These are phyloP conservation scores for Zophobas atratus DNA, from an alignment of 1,140 invertebrate species.

Conservation along the genomic window DNA sequence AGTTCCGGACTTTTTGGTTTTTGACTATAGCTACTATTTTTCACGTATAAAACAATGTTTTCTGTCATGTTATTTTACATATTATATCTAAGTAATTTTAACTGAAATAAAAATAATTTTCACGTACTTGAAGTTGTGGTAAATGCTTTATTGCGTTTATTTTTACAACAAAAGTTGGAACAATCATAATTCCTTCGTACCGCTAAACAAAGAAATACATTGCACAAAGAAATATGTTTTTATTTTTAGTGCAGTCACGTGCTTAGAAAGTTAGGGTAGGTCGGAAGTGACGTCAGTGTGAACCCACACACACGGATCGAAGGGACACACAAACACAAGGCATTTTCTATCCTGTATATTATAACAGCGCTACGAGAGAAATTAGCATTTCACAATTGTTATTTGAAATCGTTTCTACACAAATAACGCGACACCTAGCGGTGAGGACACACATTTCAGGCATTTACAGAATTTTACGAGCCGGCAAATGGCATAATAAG, in stretches of 20 bases:
- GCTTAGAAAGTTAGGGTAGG: conserved; percentile 54
- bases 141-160: too few species aligned
- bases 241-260: conserved; percentile 58
- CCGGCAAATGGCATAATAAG: conserved; percentile 34
- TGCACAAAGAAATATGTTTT: conserved; percentile 35
- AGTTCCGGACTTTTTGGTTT: conserved; percentile 37
- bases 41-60: conserved; percentile 1
- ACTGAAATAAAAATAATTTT: too few species aligned
- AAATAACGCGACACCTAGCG: conserved; percentile 12
- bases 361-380: conserved; percentile 12
- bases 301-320: background rate
- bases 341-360: background rate
- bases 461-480: conserved; percentile 38
- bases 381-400: conserved; percentile 43
- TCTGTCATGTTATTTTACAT: too few species aligned
- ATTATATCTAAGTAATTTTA: too few species aligned
- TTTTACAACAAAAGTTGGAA: conserved; percentile 6
- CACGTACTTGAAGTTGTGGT: too few species aligned
- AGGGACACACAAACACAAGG: conserved; percentile 25
- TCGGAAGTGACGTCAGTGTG: conserved; percentile 57
- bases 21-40: background rate
- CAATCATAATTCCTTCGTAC: conserved; percentile 31
- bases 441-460: conserved; percentile 35
- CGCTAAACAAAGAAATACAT: conserved; percentile 15
- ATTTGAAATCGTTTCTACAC: conserved; percentile 24